phyloP scores from a whole-genome alignment of 2,113 vertebrate genomes.

The Aplodontia rufa region DNA sequence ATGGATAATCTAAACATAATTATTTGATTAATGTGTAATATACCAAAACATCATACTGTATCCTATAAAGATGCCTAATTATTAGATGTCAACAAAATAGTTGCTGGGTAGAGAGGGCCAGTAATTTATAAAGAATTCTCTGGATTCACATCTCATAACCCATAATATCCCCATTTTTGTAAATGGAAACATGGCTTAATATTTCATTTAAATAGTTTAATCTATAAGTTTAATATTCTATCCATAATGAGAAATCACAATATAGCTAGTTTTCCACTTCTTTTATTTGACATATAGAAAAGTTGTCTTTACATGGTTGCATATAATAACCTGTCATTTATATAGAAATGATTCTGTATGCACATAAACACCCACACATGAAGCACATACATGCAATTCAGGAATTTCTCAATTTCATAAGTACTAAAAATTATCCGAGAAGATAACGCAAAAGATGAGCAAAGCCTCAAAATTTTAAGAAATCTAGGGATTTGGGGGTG shows the following conservation, averaged over 20 bases:
- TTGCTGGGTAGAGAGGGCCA: not conserved
- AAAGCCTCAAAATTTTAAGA: not conserved
- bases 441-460: not conserved
- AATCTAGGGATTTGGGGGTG: too few species aligned
- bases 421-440: not conserved
- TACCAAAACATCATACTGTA: not conserved
- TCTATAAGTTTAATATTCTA: not conserved
- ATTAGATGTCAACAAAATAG: not conserved
- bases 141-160: too few species aligned
- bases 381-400: not conserved
- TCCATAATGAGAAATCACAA: accelerated
- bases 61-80: not conserved
- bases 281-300: not conserved
- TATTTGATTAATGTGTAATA: not conserved
- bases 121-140: not conserved
- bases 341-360: not conserved
- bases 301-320: not conserved
- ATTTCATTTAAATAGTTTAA: too few species aligned
- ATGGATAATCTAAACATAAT: not conserved
- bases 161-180: not conserved
- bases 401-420: not conserved
- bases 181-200: too few species aligned
- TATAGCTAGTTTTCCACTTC: too few species aligned
- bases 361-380: not conserved
- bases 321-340: not conserved